Evolutionary conservation across 2,888 invertebrate species (phyloP), one percentile per base, ranked within the genome.

Genomic region (Strigamia crassipes): DNA sequence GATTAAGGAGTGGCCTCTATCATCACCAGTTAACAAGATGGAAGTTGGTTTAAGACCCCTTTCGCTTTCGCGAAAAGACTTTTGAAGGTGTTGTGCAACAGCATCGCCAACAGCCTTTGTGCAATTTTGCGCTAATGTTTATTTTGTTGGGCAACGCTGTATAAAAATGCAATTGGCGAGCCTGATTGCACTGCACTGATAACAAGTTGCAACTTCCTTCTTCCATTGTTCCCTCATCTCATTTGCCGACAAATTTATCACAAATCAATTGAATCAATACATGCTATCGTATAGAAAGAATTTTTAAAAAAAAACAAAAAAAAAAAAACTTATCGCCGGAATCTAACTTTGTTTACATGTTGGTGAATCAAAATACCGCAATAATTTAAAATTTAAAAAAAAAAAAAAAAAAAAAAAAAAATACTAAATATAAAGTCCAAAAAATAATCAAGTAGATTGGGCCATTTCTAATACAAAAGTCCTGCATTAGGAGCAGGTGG

Each of bases 101-200:
- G 73, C 73, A 73, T 73, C 73, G 12, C 13, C 73, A 73, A 73
- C 31, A 73, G 73, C 73, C 73, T 73, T 73, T 73, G 73, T 73
- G 73, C 73, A 73, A 73, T 73, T 31, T 73, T 73, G 73, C 10
- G 73, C 73, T 73, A 73, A 73, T 73, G 73, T 73, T 73, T 73
- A 73, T 73, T 73, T 73, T 73, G 73, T 73, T 73, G 31, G 31
- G 73, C 12, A 73, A 73, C 13, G 31, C 31, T 13, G 73, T 73
- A 73, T 73, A 73, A 73, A 73, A 73, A 73, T 73, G 73, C 73
- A 73, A 73, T 73, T 73, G 73, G 73, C 73, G 27, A 73, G 73
- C 73, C 31, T 73, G 73, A 73, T 73, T 73, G 73, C 73, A 73
- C 73, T 27, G 73, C 73, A 73, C 73, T 31, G 73, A 73, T 73